phyloP scores from a whole-genome alignment of 1,140 invertebrate genomes.

The Mya arenaria region DNA sequence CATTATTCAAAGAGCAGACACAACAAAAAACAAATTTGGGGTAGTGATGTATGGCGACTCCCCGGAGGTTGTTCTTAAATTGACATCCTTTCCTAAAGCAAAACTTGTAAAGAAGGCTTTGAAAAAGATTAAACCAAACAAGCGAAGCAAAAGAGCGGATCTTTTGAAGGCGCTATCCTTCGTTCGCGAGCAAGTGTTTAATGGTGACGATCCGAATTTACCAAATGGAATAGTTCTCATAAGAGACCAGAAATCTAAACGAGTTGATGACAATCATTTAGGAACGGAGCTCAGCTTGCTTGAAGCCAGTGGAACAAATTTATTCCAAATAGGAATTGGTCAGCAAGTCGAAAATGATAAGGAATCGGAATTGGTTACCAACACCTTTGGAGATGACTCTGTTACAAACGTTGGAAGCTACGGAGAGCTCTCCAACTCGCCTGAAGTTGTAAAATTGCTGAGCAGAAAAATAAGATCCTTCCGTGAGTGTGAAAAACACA shows the following conservation, averaged over 20 bases:
- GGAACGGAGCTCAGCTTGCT: not conserved
- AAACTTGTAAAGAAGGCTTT: slow-evolving; percentile 37
- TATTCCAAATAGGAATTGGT: slow-evolving; percentile 37
- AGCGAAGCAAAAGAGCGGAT: slow-evolving; percentile 33
- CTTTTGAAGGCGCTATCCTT: slow-evolving; percentile 17
- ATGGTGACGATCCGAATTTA: slow-evolving; percentile 32
- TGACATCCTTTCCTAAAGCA: slow-evolving; percentile 10
- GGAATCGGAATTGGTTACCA: slow-evolving; percentile 3
- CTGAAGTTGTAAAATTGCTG: not conserved
- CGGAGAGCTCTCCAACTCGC: not conserved
- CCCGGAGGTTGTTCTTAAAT: slow-evolving; percentile 32
- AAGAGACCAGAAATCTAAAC: slow-evolving; percentile 40
- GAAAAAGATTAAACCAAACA: slow-evolving; percentile 28
- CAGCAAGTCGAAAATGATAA: not conserved
- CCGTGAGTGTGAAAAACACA: slow-evolving; percentile 44
- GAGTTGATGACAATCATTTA: not conserved
- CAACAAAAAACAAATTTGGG: slow-evolving; percentile 22
- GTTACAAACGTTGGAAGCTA: slow-evolving; percentile 1
- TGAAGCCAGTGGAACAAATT: not conserved
- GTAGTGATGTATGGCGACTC: slow-evolving; percentile 31
- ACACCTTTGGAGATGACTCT: not conserved
- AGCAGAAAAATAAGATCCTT: slow-evolving; percentile 7
- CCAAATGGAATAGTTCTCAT: slow-evolving; percentile 56
- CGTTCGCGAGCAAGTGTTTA: slow-evolving; percentile 43
- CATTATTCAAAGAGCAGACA: slow-evolving; percentile 16